Conservation (phyloP, 1,140 invertebrate genomes). For the Lysiphlebus fabarum region DNA sequence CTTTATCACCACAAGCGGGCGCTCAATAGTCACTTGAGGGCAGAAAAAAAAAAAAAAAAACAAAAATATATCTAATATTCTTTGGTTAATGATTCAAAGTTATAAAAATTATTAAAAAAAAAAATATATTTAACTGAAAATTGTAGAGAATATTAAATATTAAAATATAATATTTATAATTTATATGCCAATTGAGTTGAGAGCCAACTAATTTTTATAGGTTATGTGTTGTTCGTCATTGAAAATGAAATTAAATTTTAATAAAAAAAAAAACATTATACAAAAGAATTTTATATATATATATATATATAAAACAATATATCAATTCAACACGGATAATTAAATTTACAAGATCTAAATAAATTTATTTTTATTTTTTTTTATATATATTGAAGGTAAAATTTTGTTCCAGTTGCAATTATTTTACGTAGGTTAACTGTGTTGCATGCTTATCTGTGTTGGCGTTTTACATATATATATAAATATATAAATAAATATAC, state of each 20-base stretch:
- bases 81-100: too few relatives aligned
- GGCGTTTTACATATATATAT: background rate
- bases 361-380: background rate
- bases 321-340: background rate
- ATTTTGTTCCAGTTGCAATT: conserved; percentile 12
- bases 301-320: too few relatives aligned
- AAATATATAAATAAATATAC: conserved; percentile 8
- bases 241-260: conserved; percentile 5
- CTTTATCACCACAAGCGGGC: conserved; percentile 11
- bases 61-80: background rate
- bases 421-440: conserved; percentile 7
- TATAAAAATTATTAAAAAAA: too few relatives aligned
- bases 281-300: too few relatives aligned
- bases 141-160: too few relatives aligned
- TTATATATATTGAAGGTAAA: conserved; percentile 6
- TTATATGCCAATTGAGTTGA: background rate
- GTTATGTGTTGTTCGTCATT: background rate
- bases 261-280: background rate
- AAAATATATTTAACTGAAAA: too few relatives aligned
- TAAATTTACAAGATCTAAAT: background rate
- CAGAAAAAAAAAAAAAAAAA: background rate
- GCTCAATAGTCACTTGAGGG: background rate
- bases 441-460: background rate
- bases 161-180: too few relatives aligned
- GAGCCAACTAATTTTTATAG: background rate